Evolutionary conservation across 2,888 invertebrate genomes (phyloP).

Genomic region (Antheraea yamamai): DNA sequence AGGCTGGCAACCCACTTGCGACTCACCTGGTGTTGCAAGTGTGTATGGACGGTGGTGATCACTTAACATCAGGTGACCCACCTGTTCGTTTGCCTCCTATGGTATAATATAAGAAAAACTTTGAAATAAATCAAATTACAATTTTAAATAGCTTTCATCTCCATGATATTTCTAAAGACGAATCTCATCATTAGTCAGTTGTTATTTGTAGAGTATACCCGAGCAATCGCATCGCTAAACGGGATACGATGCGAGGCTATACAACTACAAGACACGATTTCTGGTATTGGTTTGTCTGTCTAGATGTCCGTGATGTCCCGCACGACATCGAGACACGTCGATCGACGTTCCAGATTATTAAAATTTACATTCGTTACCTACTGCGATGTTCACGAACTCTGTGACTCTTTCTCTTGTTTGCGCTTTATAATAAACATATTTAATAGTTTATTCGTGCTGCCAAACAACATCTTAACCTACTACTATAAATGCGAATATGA

Average conservation of each 20-base stretch:
- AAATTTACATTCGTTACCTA: not conserved
- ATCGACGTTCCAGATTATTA: conserved; percentile 8
- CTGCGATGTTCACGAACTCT: not conserved
- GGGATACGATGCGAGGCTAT: conserved; percentile 39
- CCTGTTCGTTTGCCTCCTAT: no score
- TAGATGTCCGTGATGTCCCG: conserved; percentile 31
- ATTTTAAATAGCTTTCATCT: conserved; percentile 15
- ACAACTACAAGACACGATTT: no score
- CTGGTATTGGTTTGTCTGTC: conserved; percentile 26
- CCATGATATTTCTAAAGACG: conserved; percentile 34
- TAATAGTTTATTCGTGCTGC: not conserved
- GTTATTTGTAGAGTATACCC: conserved; percentile 40
- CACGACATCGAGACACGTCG: conserved; percentile 7
- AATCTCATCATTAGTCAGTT: conserved; percentile 38
- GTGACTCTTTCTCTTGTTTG: conserved; percentile 6
- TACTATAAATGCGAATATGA: no score
- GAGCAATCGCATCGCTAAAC: conserved; percentile 25
- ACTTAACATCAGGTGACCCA: no score
- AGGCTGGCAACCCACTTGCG: no score
- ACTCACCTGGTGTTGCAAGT: no score
- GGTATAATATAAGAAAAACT: no score
- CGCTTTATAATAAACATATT: conserved; percentile 1
- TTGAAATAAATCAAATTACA: no score
- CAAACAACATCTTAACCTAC: no score
- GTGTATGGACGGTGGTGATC: no score